Evolutionary conservation across 92 coral and sea anemone species (phyloP), one percentile per base, ranked within the genome.

Genomic region (Epizoanthus stellaris): DNA sequence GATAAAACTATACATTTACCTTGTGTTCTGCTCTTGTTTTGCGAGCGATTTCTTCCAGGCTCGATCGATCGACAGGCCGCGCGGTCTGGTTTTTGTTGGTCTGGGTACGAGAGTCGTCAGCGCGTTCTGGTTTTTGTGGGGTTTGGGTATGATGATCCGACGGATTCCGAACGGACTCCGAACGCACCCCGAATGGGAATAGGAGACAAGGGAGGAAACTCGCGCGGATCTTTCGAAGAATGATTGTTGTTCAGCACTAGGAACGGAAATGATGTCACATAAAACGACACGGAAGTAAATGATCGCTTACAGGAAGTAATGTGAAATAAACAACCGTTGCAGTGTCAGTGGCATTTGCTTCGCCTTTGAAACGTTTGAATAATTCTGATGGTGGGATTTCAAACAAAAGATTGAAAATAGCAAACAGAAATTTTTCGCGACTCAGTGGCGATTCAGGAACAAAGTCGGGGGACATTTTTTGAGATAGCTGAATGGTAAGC

Each of bases 401-500:
- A 67, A 67, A 67, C 73, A 67, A 67, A 67, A 67, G 73, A 67
- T 25, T 67, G 73, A 67, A 67, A 67, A 25, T 67, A 63, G 68
- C 68, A 38, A 66, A 66, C 75, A 69, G 75, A 66, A 66, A n/a
- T 66, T 66, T 69, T 69, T 69, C 75, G 6, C 53, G 75, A 69
- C 75, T 69, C 75, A 69, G 75, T 69, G 75, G 75, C 17, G 1
- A 69, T 69, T 69, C 75, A 6, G 75, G 75, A 69, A 49, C 75
- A 69, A 69, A 69, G 75, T 69, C 75, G 75, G 75, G 75, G 75
- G 53, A 69, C 75, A 69, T 69, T 69, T 69, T 69, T 69, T 3
- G 75, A 69, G 75, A 69, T 69, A 69, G 75, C 75, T 69, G 75
- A 69, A 69, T 69, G 75, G 75, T 69, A 69, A 69, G 75, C 75